phyloP scores from a whole-genome alignment of 2,113 vertebrate species.

The Trochalopteron elliotii region DNA sequence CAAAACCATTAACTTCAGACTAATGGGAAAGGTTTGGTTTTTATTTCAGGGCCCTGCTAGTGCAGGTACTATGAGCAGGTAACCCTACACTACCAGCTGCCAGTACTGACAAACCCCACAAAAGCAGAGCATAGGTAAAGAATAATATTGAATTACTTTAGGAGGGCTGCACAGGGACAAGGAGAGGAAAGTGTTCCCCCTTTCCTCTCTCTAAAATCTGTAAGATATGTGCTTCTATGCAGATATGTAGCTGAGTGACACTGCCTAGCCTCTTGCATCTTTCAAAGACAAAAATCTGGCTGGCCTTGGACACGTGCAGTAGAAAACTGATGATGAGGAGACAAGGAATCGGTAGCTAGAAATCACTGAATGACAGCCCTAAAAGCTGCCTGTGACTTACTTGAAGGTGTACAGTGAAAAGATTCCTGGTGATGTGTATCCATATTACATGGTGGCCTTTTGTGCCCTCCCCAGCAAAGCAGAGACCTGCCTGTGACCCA shows the following conservation, averaged over 20 bases:
- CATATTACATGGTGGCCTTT: not conserved
- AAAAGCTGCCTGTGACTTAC: not conserved
- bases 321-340: not conserved
- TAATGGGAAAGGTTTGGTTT: not conserved
- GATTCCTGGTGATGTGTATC: not conserved
- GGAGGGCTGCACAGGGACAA: not conserved
- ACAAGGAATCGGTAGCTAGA: not conserved
- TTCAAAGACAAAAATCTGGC: not conserved
- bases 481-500: not conserved
- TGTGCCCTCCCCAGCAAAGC: not conserved
- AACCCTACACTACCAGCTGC: not conserved
- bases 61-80: not conserved
- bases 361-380: not conserved
- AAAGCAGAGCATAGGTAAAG: not conserved
- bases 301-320: not conserved
- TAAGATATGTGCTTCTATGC: not conserved
- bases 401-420: not conserved
- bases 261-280: not conserved
- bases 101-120: not conserved
- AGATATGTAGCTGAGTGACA: not conserved
- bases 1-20: not conserved
- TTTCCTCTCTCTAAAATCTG: not conserved
- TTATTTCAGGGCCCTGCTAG: not conserved
- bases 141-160: not conserved
- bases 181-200: not conserved